A percentile compares a stretch with the other conserved stretches of the same genome.
phyloP scores from a whole-genome alignment of 1,140 invertebrate genomes.

The Zophobas atratus region DNA sequence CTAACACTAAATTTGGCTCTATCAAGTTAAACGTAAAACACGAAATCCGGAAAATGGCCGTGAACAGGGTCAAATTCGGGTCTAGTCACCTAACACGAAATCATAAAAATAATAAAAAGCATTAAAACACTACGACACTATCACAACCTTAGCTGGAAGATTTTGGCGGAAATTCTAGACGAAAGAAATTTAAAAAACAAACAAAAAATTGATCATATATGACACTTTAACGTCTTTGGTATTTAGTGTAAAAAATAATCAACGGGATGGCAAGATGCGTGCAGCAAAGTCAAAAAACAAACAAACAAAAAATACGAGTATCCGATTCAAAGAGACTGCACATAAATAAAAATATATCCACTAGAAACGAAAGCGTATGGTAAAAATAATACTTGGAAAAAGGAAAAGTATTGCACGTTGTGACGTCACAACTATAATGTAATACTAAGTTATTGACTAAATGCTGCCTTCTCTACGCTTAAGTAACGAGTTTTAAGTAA shows the following conservation, averaged over 20 bases:
- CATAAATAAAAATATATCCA: slow-evolving; percentile 49
- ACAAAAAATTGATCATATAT: slow-evolving; percentile 55
- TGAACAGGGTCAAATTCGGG: slow-evolving; percentile 34
- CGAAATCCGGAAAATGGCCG: slow-evolving; percentile 22
- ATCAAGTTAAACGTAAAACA: slow-evolving; percentile 17
- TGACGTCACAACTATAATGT: slow-evolving; percentile 60
- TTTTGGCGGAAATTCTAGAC: slow-evolving; percentile 63
- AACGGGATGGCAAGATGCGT: slow-evolving; percentile 52
- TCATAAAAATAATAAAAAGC: slow-evolving; percentile 47
- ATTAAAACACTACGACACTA: slow-evolving; percentile 54
- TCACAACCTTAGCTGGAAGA: slow-evolving; percentile 67
- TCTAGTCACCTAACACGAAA: slow-evolving; percentile 23
- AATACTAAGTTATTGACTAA: slow-evolving; percentile 66
- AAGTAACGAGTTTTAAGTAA: slow-evolving; percentile 48
- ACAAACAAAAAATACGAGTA: slow-evolving; percentile 39
- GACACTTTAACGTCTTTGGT: slow-evolving; percentile 66
- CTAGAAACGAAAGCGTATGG: slow-evolving; percentile 60
- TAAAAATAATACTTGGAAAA: slow-evolving; percentile 63
- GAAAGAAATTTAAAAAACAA: slow-evolving; percentile 56
- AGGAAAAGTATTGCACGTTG: slow-evolving; percentile 64
- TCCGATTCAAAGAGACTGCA: slow-evolving; percentile 47
- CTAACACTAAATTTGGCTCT: slow-evolving; percentile 51
- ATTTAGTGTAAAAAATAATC: slow-evolving; percentile 59
- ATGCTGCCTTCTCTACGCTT: slow-evolving; percentile 55
- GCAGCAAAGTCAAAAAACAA: slow-evolving; percentile 45